Evolutionary conservation across 2,113 vertebrate genomes (phyloP), one percentile per base, ranked within the genome.

Genomic region (Trochalopteron elliotii): DNA sequence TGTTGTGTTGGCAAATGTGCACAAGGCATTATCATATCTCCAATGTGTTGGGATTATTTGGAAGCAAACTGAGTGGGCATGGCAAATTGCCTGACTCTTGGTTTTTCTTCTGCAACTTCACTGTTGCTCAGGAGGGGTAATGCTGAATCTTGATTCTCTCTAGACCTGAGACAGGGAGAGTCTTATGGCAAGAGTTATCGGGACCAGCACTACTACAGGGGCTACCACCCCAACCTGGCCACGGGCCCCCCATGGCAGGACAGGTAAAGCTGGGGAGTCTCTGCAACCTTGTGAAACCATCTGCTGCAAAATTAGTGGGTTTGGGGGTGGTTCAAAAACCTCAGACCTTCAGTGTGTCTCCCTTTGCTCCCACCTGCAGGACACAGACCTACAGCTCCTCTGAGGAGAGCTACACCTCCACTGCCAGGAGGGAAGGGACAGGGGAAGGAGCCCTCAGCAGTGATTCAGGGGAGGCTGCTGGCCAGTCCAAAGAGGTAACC

Each of bases 401-500:
- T 2, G 53, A 89, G 44, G 83, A 96, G 44, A 96, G 42, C 9
- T 40, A 59, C 8, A 14, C 7, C 83, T 89, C 52, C 0, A 18
- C 35, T 67, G 57, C 63, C 63, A 60, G 30, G 45, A 88, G 49
- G 23, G 89, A 94, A 40, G 10, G 42, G 59, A 52, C 80, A 10
- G 79, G 56, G 35, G 76, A 61, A 65, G 96, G 90, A 59, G 3
- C 84, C 61, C 39, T 52, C 0, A 0, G 52, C 12, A 27, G 56
- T 12, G 12, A 19, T 30, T 2, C 5, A 2, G 30, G 89, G 25
- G 67, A 92, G 15, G n/a, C 61, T 23, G 33, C 31, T 31, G 37
- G 72, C n/a, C 84, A 84, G 50, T 60, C 70, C 40, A 92, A 2
- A n/a, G 94, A 98, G 98, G 98, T 98, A 97, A 91, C 44, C 50